Percentiles rank a stretch among this genome's conserved stretches.
Evolutionary conservation across 2,888 invertebrate species (phyloP).

Genomic region (Mesochorus sp.): DNA sequence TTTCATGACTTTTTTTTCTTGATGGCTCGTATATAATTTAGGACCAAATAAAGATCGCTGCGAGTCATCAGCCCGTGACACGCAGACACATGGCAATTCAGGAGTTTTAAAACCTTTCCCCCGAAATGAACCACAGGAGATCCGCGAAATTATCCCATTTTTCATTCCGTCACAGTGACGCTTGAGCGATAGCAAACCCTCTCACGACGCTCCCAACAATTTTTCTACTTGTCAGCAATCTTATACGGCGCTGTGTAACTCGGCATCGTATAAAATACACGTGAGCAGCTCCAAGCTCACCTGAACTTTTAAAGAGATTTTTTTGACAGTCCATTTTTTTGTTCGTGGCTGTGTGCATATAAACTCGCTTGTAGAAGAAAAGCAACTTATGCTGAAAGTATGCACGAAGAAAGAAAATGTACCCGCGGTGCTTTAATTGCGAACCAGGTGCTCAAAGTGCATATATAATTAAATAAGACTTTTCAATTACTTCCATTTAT

Average conservation of each 20-base stretch:
- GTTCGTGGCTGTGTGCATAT: too few species aligned
- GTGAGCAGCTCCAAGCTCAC: constrained; percentile 4
- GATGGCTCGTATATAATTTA: neutral
- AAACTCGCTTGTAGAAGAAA: too few species aligned
- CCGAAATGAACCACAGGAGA: neutral
- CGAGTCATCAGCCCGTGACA: neutral
- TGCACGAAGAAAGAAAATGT: neutral
- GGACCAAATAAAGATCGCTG: neutral
- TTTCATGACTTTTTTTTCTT: neutral
- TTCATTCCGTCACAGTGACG: constrained; percentile 14
- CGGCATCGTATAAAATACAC: too few species aligned
- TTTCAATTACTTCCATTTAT: constrained; percentile 25
- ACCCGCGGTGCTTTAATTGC: neutral
- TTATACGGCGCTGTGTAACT: neutral
- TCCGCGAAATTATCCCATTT: constrained; percentile 37
- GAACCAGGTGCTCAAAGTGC: neutral
- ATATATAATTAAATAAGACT: neutral
- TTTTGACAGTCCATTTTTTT: constrained; percentile 24
- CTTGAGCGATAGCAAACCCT: constrained; percentile 36
- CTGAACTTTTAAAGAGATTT: constrained; percentile 32
- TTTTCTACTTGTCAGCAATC: constrained; percentile 39
- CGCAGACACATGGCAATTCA: neutral
- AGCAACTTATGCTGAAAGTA: too few species aligned
- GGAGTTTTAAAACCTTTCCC: constrained; percentile 1
- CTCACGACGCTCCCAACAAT: neutral